phyloP scores from a whole-genome alignment of 2,113 vertebrate genomes.

The Ailurus styani region DNA sequence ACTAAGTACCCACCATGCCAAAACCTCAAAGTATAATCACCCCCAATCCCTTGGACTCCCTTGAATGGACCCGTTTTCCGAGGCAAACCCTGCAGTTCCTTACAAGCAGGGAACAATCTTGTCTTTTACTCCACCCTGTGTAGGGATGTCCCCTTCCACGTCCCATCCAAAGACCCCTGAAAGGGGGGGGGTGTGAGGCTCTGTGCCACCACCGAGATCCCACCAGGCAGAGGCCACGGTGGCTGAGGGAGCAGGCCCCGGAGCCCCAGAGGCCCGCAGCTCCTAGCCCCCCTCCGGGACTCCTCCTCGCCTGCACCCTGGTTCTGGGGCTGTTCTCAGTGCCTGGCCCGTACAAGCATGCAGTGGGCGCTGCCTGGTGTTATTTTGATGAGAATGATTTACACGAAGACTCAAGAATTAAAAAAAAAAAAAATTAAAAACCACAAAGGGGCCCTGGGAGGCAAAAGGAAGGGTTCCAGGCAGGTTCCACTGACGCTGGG shows the following conservation, averaged over 20 bases:
- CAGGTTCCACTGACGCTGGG: neutral
- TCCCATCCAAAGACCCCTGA: neutral
- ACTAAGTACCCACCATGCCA: neutral
- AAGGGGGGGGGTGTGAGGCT: neutral
- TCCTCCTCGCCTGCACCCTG: neutral
- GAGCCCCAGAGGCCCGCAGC: no score
- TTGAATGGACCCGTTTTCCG: neutral
- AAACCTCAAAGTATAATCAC: neutral
- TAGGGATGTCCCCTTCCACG: neutral
- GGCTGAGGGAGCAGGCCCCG: neutral
- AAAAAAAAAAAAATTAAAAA: neutral
- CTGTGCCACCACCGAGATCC: neutral
- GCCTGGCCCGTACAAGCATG: neutral
- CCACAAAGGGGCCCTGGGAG: neutral
- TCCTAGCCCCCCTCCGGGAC: accelerated
- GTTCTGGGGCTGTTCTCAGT: neutral
- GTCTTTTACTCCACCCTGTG: no score
- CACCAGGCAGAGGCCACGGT: neutral
- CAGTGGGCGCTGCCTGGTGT: neutral
- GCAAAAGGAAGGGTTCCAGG: neutral
- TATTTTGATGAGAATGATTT: neutral
- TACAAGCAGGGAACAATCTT: neutral
- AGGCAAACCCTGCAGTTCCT: neutral
- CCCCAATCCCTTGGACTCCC: neutral
- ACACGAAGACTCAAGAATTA: neutral